phyloP scores from a whole-genome alignment of 2,888 invertebrate species.

The Nomada ferruginata region DNA sequence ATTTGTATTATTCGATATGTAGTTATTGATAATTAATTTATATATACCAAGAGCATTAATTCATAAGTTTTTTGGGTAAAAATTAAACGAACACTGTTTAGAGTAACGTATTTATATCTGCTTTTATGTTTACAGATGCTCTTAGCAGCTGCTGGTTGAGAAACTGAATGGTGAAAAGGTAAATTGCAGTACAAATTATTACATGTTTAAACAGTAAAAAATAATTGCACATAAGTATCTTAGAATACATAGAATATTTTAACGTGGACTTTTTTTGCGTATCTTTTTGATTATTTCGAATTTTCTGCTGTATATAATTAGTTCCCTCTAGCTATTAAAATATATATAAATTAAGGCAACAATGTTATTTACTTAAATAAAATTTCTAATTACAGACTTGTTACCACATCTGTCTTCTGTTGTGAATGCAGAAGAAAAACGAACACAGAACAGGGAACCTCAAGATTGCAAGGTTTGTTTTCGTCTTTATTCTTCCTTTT shows the following conservation, averaged over 20 bases:
- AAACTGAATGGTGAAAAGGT: constrained; percentile 34
- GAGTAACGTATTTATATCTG: constrained; percentile 28
- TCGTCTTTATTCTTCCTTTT: constrained; percentile 5
- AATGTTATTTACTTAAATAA: constrained; percentile 1
- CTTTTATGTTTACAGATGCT: constrained; percentile 56
- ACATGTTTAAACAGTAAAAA: neutral
- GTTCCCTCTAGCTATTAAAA: neutral
- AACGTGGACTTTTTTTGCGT: constrained; percentile 8
- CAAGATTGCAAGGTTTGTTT: neutral
- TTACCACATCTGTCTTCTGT: neutral
- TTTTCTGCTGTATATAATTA: neutral
- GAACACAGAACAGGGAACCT: too few species aligned
- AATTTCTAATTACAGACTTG: constrained; percentile 38
- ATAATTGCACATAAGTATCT: neutral
- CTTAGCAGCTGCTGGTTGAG: constrained; percentile 59
- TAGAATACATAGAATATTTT: neutral
- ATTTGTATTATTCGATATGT: neutral
- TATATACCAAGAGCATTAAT: constrained; percentile 16
- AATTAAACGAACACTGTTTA: constrained; percentile 17
- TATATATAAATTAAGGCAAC: neutral
- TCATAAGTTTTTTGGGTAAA: constrained; percentile 20
- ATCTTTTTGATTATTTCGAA: constrained; percentile 31
- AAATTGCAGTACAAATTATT: constrained; percentile 18
- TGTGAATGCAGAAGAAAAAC: too few species aligned
- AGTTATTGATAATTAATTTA: neutral